Evolutionary conservation across 2,113 vertebrate species (phyloP).

Genomic region (Vidua macroura): DNA sequence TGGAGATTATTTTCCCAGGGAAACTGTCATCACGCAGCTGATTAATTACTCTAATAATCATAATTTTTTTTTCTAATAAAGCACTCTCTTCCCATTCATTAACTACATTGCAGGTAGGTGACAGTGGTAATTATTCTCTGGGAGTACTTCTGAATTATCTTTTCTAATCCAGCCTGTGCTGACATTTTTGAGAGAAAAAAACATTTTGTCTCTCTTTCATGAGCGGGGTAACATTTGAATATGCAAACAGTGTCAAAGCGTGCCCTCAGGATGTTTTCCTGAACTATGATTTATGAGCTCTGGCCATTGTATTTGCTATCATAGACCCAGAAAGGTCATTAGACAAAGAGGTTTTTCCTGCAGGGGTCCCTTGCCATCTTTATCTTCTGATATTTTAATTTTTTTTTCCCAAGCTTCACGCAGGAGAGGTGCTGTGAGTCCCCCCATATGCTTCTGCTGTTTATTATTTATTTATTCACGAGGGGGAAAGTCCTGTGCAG

Average conservation of each 20-base stretch:
- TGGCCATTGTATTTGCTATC: slow-evolving; percentile 76
- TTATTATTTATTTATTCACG: slow-evolving; percentile 3
- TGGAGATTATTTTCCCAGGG: slow-evolving; percentile 75
- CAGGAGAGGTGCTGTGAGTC: background rate
- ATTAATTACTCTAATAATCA: slow-evolving; percentile 92
- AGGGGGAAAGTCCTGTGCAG: background rate
- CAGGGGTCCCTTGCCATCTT: slow-evolving; percentile 52
- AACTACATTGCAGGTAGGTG: slow-evolving; percentile 79
- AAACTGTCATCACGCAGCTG: slow-evolving; percentile 82
- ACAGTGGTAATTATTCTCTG: slow-evolving; percentile 85
- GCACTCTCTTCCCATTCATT: slow-evolving; percentile 83
- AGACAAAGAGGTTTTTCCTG: slow-evolving; percentile 71
- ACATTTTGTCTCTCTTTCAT: slow-evolving; percentile 73
- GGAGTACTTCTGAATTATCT: slow-evolving; percentile 84
- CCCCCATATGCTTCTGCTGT: background rate
- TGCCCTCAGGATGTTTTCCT: slow-evolving; percentile 67
- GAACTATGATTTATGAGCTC: slow-evolving; percentile 79
- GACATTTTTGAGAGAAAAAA: slow-evolving; percentile 82
- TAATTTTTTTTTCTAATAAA: slow-evolving; percentile 82
- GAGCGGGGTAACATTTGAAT: slow-evolving; percentile 83
- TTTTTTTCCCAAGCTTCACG: background rate
- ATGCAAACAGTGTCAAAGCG: slow-evolving; percentile 74
- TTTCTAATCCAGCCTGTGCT: slow-evolving; percentile 77
- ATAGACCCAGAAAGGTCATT: slow-evolving; percentile 71
- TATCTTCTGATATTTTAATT: slow-evolving; percentile 73